Percentiles rank a stretch among this genome's conserved stretches.
These are phyloP conservation scores for Cheilosia variabilis DNA, from an alignment of 2,888 invertebrate species.

Conservation along the genomic window DNA sequence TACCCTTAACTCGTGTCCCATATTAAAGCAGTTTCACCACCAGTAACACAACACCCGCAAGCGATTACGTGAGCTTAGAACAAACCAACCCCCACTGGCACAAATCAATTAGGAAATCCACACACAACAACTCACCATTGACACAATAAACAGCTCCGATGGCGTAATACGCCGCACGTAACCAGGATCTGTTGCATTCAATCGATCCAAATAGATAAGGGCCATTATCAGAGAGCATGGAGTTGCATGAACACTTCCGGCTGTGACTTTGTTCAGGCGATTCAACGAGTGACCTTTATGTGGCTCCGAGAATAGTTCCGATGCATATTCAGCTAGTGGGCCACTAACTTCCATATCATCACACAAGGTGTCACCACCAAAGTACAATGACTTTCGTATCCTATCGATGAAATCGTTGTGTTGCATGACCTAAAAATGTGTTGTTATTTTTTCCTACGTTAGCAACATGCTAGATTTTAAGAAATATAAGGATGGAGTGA, in stretches of 20 bases:
- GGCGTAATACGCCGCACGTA: slow-evolving; percentile 93
- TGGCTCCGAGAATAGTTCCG: slow-evolving; percentile 92
- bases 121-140: slow-evolving; percentile 88
- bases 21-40: slow-evolving; percentile 16
- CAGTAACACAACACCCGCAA: background rate
- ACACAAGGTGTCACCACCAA: slow-evolving; percentile 92
- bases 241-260: slow-evolving; percentile 91
- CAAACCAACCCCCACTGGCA: background rate
- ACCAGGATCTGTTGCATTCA: slow-evolving; percentile 91
- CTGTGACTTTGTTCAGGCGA: slow-evolving; percentile 90
- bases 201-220: slow-evolving; percentile 95
- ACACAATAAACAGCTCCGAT: slow-evolving; percentile 96
- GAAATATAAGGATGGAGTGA: background rate
- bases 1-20: slow-evolving; percentile 40
- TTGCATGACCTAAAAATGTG: slow-evolving; percentile 80
- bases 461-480: background rate
- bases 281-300: slow-evolving; percentile 91
- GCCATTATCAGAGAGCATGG: slow-evolving; percentile 97
- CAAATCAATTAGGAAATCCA: slow-evolving; percentile 1
- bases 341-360: slow-evolving; percentile 89
- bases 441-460: background rate
- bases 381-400: slow-evolving; percentile 94
- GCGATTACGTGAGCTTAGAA: slow-evolving; percentile 27
- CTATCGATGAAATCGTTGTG: slow-evolving; percentile 92
- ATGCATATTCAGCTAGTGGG: slow-evolving; percentile 89